Evolutionary conservation across 2,888 invertebrate genomes (phyloP).

Genomic region (Mechanitis mazaeus): DNA sequence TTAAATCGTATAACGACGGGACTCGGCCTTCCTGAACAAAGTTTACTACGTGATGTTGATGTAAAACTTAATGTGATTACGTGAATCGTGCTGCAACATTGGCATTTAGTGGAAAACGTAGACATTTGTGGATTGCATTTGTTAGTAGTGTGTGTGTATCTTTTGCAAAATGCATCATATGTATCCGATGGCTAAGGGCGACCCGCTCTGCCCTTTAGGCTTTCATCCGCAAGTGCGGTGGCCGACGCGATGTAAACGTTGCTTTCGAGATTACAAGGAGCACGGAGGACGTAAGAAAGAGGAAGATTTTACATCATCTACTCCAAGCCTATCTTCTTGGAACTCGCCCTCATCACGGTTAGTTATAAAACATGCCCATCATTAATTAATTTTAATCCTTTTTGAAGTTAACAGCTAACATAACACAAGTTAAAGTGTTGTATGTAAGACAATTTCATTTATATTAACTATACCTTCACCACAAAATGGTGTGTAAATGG

Average conservation of each 20-base stretch:
- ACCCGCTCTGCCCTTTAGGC: slow-evolving; percentile 92
- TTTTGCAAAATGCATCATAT: slow-evolving; percentile 80
- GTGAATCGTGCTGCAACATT: slow-evolving; percentile 37
- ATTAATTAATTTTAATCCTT: no score
- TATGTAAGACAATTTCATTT: no score
- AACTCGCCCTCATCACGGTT: slow-evolving; percentile 78
- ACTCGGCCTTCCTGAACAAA: slow-evolving; percentile 26
- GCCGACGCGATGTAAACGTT: slow-evolving; percentile 95
- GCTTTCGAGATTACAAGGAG: slow-evolving; percentile 95
- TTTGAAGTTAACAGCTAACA: no score
- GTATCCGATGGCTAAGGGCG: slow-evolving; percentile 88
- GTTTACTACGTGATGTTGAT: slow-evolving; percentile 30
- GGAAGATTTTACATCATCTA: slow-evolving; percentile 83
- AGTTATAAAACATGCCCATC: slow-evolving; percentile 28
- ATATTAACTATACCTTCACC: no score
- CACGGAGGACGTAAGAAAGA: slow-evolving; percentile 86
- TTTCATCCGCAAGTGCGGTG: slow-evolving; percentile 96
- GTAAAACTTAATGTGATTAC: slow-evolving; percentile 41
- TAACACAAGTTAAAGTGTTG: no score
- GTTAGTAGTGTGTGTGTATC: slow-evolving; percentile 38
- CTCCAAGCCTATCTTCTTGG: slow-evolving; percentile 84
- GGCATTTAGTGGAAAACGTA: slow-evolving; percentile 63
- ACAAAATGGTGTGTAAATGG: no score
- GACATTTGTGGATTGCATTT: slow-evolving; percentile 71
- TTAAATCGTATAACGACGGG: slow-evolving; percentile 26